Conservation (phyloP, 2,888 invertebrate species). For the Amiota mariae region DNA sequence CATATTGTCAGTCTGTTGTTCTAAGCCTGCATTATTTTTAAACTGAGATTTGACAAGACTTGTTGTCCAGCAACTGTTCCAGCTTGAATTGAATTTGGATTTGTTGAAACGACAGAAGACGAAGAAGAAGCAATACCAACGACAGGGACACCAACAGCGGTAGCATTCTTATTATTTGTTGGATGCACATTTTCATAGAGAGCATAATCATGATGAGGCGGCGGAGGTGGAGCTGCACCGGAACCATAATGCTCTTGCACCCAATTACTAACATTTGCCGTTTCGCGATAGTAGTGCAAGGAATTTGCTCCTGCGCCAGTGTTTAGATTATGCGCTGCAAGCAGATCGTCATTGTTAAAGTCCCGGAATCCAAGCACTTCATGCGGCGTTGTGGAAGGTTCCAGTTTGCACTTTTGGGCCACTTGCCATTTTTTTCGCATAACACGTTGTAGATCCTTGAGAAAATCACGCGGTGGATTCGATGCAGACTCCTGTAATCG, state of each 20-base stretch:
- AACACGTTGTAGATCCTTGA: constrained; percentile 91
- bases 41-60: not conserved
- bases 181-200: constrained; percentile 83
- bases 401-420: constrained; percentile 91
- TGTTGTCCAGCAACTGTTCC: constrained; percentile 75
- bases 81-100: constrained; percentile 84
- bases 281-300: constrained; percentile 73
- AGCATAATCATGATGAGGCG: constrained; percentile 67
- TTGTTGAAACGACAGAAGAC: constrained; percentile 73
- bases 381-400: constrained; percentile 90
- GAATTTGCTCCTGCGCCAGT: constrained; percentile 55
- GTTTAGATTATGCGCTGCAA: constrained; percentile 69
- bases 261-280: constrained; percentile 90
- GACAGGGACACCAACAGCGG: constrained; percentile 74
- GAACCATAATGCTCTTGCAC: constrained; percentile 89
- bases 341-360: constrained; percentile 77
- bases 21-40: constrained; percentile 29
- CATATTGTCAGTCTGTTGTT: constrained; percentile 44
- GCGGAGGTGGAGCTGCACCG: constrained; percentile 52
- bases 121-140: constrained; percentile 84
- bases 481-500: constrained; percentile 82
- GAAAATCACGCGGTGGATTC: constrained; percentile 86
- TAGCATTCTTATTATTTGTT: constrained; percentile 46
- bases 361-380: constrained; percentile 93
- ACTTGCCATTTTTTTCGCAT: constrained; percentile 96